Evolutionary conservation across 2,888 invertebrate species (phyloP).

Genomic region (Drosophila atripex): DNA sequence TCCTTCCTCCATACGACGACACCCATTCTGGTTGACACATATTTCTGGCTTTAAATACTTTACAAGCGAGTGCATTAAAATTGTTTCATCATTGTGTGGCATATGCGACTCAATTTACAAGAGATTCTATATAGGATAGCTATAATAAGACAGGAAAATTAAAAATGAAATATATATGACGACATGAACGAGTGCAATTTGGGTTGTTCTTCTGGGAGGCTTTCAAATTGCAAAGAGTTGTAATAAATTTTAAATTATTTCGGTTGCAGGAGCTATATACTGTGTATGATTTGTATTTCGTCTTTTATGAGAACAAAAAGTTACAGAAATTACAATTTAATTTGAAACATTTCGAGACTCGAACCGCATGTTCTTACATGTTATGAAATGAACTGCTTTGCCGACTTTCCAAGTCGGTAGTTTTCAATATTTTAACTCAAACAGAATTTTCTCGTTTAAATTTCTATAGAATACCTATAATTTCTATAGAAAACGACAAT

Average conservation of each 20-base stretch:
- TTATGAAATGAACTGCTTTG: too few relatives aligned
- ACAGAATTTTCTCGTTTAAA: too few relatives aligned
- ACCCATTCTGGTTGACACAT: not conserved
- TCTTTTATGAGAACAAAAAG: too few relatives aligned
- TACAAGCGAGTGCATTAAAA: constrained; percentile 1
- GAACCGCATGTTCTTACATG: too few relatives aligned
- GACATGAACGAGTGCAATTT: not conserved
- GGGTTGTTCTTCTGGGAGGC: not conserved
- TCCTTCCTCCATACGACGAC: not conserved
- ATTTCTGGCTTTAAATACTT: not conserved
- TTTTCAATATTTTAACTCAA: too few relatives aligned
- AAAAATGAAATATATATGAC: not conserved
- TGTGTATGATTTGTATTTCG: too few relatives aligned
- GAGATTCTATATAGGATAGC: not conserved
- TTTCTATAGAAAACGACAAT: too few relatives aligned
- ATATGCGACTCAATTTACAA: not conserved
- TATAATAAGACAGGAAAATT: not conserved
- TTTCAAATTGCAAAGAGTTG: not conserved
- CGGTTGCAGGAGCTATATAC: too few relatives aligned
- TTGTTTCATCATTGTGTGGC: not conserved
- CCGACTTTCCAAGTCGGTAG: too few relatives aligned
- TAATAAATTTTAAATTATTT: not conserved
- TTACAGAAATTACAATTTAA: too few relatives aligned
- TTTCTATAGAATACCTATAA: too few relatives aligned
- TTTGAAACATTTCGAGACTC: too few relatives aligned